Evolutionary conservation across 2,797 vertebrate species (phyloP), one percentile per base, ranked within the genome.

Genomic region (Limnodromus scolopaceus): DNA sequence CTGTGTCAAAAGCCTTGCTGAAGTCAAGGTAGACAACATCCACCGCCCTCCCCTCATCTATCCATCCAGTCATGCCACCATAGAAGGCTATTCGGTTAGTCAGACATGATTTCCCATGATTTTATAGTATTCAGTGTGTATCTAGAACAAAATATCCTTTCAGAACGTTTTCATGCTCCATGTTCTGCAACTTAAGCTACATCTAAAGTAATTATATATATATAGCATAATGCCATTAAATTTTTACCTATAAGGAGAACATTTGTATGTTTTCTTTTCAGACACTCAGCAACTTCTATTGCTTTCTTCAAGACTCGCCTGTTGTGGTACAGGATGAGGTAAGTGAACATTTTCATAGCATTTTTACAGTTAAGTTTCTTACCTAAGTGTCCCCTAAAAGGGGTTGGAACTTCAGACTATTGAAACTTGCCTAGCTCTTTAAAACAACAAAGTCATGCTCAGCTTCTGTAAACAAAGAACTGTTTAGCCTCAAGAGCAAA

Each of bases 241-340:
- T 79, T 94, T 96, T 97, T 97, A 99, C 98, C 98, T 94, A 98
- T 94, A 87, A 99, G 98, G 43, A 99, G 98, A 84, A 99, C 96
- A 38, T 98, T 98, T 80, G 97, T 96, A 85, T 97, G 98, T 85
- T 98, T 98, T 46, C 97, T 98, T 86, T 99, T 98, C 72, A 99
- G 93, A 82, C 96, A 98, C 91, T 98, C 98, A 41, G 98, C 96
- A 36, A 99, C 97, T 89, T 99, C 98, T 87, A 98, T 94, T 82
- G 98, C 97, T 98, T 99, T 99, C 74, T 98, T 98, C 64, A 99
- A 98, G 95, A 98, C 98, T 51, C 98, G 98, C 89, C 98, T 99
- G 86, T 71, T 41, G 65, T 30, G 72, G 43, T 27, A 93, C 8
- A 81, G 69, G 87, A 51, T 5, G 85, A 95, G 49, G 18, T 34